These are phyloP conservation scores for Archips crataeganus DNA, from an alignment of 2,888 invertebrate genomes.

Conservation along the genomic window DNA sequence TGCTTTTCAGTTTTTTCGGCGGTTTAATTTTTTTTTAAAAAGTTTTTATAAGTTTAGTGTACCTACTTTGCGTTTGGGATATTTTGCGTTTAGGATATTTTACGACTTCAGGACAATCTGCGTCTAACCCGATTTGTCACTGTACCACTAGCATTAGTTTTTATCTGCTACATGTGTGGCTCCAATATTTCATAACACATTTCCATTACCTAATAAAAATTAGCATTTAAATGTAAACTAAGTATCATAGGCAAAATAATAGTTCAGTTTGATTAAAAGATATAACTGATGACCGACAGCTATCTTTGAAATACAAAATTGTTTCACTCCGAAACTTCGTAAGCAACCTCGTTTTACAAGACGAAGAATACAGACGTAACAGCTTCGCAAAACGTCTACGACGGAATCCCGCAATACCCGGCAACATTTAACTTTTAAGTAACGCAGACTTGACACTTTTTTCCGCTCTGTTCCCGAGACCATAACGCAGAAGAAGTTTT, in stretches of 20 bases:
- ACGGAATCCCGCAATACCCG: slow-evolving; percentile 61
- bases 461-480: slow-evolving; percentile 61
- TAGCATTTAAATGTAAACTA: too few species aligned
- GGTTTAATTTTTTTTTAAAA: too few species aligned
- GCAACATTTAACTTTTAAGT: slow-evolving; percentile 71
- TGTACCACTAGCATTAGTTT: too few species aligned
- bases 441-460: slow-evolving; percentile 60
- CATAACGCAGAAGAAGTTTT: slow-evolving; percentile 65
- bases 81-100: too few species aligned
- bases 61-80: too few species aligned
- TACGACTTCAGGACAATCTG: too few species aligned
- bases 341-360: slow-evolving; percentile 1
- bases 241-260: not conserved
- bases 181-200: too few species aligned
- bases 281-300: not conserved
- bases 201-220: too few species aligned
- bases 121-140: too few species aligned
- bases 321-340: not conserved
- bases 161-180: too few species aligned
- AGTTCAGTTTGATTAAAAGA: not conserved
- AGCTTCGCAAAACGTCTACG: slow-evolving; percentile 52
- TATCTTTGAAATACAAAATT: not conserved
- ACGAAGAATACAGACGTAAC: slow-evolving; percentile 20
- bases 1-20: too few species aligned
- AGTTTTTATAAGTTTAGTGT: too few species aligned